Percentiles rank a stretch among this genome's conserved stretches.
phyloP scores from a whole-genome alignment of 2,113 vertebrate species.

The Phylloscopus trochiloides region DNA sequence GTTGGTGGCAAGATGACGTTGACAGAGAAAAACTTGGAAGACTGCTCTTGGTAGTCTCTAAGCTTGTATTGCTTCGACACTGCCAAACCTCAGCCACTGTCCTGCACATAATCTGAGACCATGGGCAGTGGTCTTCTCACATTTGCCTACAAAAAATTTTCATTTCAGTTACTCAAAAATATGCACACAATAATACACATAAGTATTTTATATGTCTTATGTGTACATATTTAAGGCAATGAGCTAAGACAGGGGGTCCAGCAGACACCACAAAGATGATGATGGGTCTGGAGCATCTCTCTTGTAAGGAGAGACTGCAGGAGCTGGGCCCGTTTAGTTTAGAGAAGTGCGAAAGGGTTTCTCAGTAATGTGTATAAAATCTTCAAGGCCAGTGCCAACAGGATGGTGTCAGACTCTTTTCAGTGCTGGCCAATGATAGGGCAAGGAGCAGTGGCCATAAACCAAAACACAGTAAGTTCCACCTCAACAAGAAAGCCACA shows the following conservation, averaged over 20 bases:
- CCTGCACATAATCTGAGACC: background rate
- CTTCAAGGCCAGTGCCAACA: background rate
- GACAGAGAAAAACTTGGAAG: background rate
- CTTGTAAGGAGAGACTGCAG: background rate
- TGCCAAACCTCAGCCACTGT: background rate
- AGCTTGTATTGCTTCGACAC: too few species aligned
- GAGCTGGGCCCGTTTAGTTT: background rate
- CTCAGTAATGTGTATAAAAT: too few species aligned
- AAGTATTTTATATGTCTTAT: rapidly evolving
- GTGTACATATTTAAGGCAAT: rapidly evolving
- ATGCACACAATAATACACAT: too few species aligned
- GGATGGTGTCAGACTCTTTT: too few species aligned
- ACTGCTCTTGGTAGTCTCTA: background rate
- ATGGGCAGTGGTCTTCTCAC: rapidly evolving
- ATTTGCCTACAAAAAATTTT: background rate
- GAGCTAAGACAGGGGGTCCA: background rate
- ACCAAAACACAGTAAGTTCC: background rate
- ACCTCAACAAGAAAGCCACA: background rate
- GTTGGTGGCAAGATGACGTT: rapidly evolving
- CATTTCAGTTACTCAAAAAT: background rate
- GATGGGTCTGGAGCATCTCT: background rate
- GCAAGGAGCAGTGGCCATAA: background rate
- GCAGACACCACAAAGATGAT: background rate
- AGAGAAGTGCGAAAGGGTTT: background rate
- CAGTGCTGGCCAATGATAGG: background rate